These are phyloP conservation scores for Styela clava DNA, from an alignment of 23 tunicate species.

Conservation along the genomic window DNA sequence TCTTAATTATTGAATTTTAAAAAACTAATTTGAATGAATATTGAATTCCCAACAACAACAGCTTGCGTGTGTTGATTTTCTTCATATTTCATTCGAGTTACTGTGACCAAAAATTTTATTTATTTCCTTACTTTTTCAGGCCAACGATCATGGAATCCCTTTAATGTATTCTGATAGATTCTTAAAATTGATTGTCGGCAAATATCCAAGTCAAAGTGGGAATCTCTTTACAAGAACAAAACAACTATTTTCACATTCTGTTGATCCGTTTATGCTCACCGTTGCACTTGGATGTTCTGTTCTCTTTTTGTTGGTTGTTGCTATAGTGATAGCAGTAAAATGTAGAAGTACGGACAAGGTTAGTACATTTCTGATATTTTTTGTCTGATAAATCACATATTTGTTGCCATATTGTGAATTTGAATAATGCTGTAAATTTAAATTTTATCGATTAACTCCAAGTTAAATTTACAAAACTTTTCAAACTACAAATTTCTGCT, in stretches of 20 bases:
- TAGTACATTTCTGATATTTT: too few relatives aligned
- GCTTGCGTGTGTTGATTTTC: too few relatives aligned
- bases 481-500: too few relatives aligned
- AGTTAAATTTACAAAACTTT: too few relatives aligned
- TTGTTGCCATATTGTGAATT: too few relatives aligned
- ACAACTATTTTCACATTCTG: neutral
- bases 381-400: too few relatives aligned
- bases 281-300: constrained; percentile 30
- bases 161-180: constrained; percentile 21
- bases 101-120: constrained; percentile 24
- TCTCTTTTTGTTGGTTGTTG: constrained; percentile 22
- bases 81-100: constrained; percentile 18
- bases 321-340: constrained; percentile 27
- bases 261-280: constrained; percentile 24
- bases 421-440: too few relatives aligned
- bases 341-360: constrained; percentile 47
- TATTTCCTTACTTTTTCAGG: constrained; percentile 24
- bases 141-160: constrained; percentile 32
- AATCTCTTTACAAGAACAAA: neutral
- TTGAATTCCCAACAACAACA: too few relatives aligned
- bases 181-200: constrained; percentile 30
- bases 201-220: neutral
- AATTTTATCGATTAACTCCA: too few relatives aligned
- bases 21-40: too few relatives aligned
- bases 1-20: too few relatives aligned